Base-by-base conservation (phyloP, 2,888 invertebrate genomes). In the Geophilus truncorum region DNA sequence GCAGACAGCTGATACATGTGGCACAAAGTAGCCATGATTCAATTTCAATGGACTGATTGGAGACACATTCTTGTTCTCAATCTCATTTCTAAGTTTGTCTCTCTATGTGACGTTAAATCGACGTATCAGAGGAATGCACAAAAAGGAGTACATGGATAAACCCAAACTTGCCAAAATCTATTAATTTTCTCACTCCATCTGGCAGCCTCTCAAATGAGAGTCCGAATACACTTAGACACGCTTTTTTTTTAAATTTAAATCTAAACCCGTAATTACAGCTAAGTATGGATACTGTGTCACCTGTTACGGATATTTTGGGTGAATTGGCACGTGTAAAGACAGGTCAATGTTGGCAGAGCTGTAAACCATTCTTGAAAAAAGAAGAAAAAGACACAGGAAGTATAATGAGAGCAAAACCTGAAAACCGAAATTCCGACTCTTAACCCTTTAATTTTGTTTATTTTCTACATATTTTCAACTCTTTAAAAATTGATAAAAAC, bases 61-160 rank as follows among this genome's bases (percentile, higher is more conserved):
- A 0, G 70, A 70, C 70, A 70, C 70, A 70, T 70, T 70, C 70
- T 70, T 70, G 70, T 70, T 25, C 70, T n/a, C 25, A 70, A 70
- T 70, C 28, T 70, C 70, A 70, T 25, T 70, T 23, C 70, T 70
- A 70, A 28, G 70, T 70, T 70, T 70, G 70, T 70, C 70, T 12
- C 23, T 3, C 4, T 10, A n/a, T n/a, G 70, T 70, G 70, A 70
- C 70, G 70, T 25, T 70, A 70, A 70, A 70, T 70, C 28, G 70
- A 70, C 70, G 70, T 70, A 70, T 70, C 70, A 25, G 12, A 23
- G 70, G 70, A 70, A 70, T 70, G 70, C n/a, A 9, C 70, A 18
- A 51, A 6, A 28, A 28, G 25, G 70, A 70, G 51, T 4, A 18
- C 51, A 51, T 51, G 18, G 70, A 70, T 70, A 28, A 28, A 70